A percentile compares a stretch with the other conserved stretches of the same genome.
Evolutionary conservation across 2,888 invertebrate species (phyloP).

Genomic region (Neoaliturus tenellus): DNA sequence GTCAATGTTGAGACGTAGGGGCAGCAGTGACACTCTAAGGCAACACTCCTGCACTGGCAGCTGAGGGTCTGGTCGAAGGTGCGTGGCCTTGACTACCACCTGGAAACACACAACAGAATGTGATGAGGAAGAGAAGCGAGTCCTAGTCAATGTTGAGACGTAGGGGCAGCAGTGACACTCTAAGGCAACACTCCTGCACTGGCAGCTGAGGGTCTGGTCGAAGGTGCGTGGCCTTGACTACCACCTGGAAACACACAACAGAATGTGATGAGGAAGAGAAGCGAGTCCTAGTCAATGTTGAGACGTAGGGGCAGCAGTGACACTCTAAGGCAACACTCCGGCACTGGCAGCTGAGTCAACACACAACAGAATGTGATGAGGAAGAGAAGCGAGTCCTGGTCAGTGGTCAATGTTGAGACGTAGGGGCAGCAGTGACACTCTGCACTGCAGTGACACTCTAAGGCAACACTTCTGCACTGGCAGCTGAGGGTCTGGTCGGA

Average conservation of each 20-base stretch:
- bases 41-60: conserved; percentile 86
- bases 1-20: conserved; percentile 95
- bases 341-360: too few species aligned
- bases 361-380: conserved; percentile 89
- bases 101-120: too few species aligned
- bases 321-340: too few species aligned
- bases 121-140: conserved; percentile 91
- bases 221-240: conserved; percentile 89
- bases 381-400: conserved; percentile 96
- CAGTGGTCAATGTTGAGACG: conserved; percentile 97
- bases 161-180: conserved; percentile 91
- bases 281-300: too few species aligned
- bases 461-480: conserved; percentile 89
- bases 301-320: too few species aligned
- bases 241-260: too few species aligned
- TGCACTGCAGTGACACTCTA: conserved; percentile 89
- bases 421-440: conserved; percentile 91
- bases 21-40: conserved; percentile 90
- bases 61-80: conserved; percentile 87
- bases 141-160: conserved; percentile 98
- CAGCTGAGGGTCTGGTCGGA: conserved; percentile 84
- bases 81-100: conserved; percentile 89
- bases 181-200: conserved; percentile 90
- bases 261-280: too few species aligned
- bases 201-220: conserved; percentile 84